A percentile compares a stretch with the other conserved stretches of the same genome.
These are phyloP conservation scores for Proterorhinus semilunaris DNA, from an alignment of 2,113 vertebrate genomes.

Conservation along the genomic window DNA sequence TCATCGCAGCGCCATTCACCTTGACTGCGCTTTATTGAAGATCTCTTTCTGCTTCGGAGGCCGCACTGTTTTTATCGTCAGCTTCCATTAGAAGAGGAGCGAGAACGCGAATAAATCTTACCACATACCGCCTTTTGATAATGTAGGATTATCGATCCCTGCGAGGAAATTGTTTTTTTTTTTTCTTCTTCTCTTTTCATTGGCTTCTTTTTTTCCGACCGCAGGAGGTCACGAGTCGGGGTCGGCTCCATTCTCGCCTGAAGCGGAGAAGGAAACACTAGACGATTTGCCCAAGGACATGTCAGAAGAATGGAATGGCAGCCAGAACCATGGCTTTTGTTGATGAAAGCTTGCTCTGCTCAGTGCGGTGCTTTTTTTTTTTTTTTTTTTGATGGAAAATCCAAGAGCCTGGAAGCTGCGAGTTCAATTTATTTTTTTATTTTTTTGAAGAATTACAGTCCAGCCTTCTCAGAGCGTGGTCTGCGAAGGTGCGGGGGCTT, in stretches of 20 bases:
- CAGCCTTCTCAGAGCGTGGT: conserved; percentile 33
- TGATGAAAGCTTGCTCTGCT: conserved; percentile 11
- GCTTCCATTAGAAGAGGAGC: conserved; percentile 18
- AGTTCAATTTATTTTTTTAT: conserved; percentile 41
- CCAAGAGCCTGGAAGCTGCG: not conserved
- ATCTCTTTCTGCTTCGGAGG: conserved; percentile 15
- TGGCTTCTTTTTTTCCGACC: not conserved
- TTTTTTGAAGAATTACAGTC: conserved; percentile 25
- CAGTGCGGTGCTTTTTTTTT: not conserved
- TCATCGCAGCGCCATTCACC: conserved; percentile 27
- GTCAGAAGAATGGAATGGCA: not conserved
- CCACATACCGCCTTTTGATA: conserved; percentile 50
- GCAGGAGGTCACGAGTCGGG: conserved; percentile 41
- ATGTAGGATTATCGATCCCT: conserved; percentile 57
- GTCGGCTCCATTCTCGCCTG: conserved; percentile 8
- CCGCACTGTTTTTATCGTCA: conserved; percentile 31
- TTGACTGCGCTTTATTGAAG: conserved; percentile 29
- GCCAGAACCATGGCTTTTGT: not conserved
- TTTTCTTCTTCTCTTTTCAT: no score
- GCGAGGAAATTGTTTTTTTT: conserved; percentile 37
- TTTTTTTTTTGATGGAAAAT: not conserved
- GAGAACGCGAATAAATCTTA: conserved; percentile 37
- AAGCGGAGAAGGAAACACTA: conserved; percentile 26
- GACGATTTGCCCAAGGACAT: conserved; percentile 21
- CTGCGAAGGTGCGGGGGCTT: conserved; percentile 11